phyloP scores from a whole-genome alignment of 2,888 invertebrate genomes.

The Phalangium opilio region DNA sequence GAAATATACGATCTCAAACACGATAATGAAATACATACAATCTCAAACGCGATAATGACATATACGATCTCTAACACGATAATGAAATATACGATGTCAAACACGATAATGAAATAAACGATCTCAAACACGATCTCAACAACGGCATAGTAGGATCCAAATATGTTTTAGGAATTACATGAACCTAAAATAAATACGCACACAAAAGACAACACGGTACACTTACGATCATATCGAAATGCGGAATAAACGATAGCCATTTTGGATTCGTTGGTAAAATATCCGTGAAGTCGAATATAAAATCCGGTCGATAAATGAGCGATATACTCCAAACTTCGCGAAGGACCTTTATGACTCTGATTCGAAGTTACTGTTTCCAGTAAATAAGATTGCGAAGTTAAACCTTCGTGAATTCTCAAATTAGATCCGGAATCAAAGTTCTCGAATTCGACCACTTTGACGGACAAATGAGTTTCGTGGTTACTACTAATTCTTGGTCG shows the following conservation, averaged over 20 bases:
- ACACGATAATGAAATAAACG: too few relatives aligned
- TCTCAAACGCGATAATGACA: too few relatives aligned
- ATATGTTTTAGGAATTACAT: too few relatives aligned
- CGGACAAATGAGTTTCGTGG: slow-evolving; percentile 49
- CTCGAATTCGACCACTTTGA: slow-evolving; percentile 43
- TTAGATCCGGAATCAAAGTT: slow-evolving; percentile 38
- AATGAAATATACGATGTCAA: too few relatives aligned
- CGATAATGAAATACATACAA: too few relatives aligned
- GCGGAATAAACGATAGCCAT: slow-evolving; percentile 52
- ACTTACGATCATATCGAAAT: slow-evolving; percentile 50
- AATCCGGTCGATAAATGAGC: slow-evolving; percentile 47
- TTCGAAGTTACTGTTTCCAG: slow-evolving; percentile 38
- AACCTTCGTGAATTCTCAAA: slow-evolving; percentile 48
- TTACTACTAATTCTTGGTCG: slow-evolving; percentile 46
- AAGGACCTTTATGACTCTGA: slow-evolving; percentile 14
- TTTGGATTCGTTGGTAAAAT: slow-evolving; percentile 45
- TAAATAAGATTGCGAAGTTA: slow-evolving; percentile 45
- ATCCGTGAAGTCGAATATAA: slow-evolving; percentile 49
- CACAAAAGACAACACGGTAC: too few relatives aligned
- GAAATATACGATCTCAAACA: too few relatives aligned
- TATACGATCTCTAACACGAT: too few relatives aligned
- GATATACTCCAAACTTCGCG: slow-evolving; percentile 39
- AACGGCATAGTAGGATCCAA: too few relatives aligned
- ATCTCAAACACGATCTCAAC: too few relatives aligned
- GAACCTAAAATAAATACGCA: too few relatives aligned